Conservation (phyloP, 2,888 invertebrate genomes). For the Aethes cnicana region DNA sequence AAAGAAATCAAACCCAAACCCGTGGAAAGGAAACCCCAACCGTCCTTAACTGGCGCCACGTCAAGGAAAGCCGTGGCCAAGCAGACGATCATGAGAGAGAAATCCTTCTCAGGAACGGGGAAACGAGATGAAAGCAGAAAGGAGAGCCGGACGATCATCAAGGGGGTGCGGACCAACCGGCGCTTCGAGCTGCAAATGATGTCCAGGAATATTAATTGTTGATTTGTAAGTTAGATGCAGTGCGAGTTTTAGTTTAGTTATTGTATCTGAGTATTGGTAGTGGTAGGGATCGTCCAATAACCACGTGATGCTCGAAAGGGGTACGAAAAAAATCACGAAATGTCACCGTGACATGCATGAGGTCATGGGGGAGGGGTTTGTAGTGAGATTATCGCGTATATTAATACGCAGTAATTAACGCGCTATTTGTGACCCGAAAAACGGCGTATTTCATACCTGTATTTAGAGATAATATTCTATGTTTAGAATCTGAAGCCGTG, state of each 20-base stretch:
- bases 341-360: no score
- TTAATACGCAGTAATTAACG: no score
- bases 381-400: no score
- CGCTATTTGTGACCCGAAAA: no score
- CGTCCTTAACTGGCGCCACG: constrained; percentile 54
- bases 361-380: no score
- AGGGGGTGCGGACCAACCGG: constrained; percentile 87
- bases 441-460: no score
- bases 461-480: no score
- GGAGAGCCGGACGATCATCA: constrained; percentile 76
- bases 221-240: neutral
- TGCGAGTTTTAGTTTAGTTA: neutral
- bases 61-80: constrained; percentile 55
- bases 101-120: constrained; percentile 52
- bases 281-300: no score
- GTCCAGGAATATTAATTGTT: constrained; percentile 73
- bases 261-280: no score
- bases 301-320: no score
- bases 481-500: no score
- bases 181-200: constrained; percentile 88
- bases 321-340: no score
- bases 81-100: constrained; percentile 63
- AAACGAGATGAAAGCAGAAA: constrained; percentile 56
- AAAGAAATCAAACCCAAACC: constrained; percentile 41
- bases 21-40: constrained; percentile 42